Evolutionary conservation across 2,113 vertebrate genomes (phyloP).

Genomic region (Xiphophorus couchianus): DNA sequence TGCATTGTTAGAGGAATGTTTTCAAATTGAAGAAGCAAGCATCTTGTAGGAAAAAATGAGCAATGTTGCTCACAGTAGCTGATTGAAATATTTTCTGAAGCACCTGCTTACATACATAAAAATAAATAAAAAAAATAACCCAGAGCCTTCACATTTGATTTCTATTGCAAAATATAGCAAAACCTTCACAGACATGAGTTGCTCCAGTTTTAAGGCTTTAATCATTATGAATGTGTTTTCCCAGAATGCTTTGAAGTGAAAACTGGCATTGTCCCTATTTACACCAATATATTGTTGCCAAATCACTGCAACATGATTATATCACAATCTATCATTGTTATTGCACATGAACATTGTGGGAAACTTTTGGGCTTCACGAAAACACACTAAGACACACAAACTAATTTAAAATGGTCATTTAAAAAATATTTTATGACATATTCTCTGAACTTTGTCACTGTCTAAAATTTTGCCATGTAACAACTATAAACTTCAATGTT

Average conservation of each 20-base stretch:
- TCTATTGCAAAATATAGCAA: too few relatives aligned
- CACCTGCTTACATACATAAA: too few relatives aligned
- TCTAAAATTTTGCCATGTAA: background rate
- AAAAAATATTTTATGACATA: background rate
- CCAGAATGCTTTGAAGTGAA: too few relatives aligned
- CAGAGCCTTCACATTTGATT: too few relatives aligned
- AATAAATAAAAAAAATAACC: too few relatives aligned
- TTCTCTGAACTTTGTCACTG: background rate
- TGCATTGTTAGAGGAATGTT: conserved; percentile 66
- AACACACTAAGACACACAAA: background rate
- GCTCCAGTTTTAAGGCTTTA: too few relatives aligned
- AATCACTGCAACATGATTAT: background rate
- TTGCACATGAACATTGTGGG: background rate
- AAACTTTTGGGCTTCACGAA: background rate
- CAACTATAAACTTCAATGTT: background rate
- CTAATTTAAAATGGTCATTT: background rate
- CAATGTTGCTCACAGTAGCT: conserved; percentile 16
- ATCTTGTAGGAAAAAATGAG: conserved; percentile 35
- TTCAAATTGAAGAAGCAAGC: conserved; percentile 55
- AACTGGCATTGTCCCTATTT: too few relatives aligned
- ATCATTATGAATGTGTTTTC: too few relatives aligned
- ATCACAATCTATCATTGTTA: background rate
- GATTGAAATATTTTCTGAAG: background rate
- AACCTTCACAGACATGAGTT: too few relatives aligned
- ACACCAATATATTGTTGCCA: too few relatives aligned